Conservation (phyloP, 1,140 invertebrate genomes). For the Drosophila rufa region DNA sequence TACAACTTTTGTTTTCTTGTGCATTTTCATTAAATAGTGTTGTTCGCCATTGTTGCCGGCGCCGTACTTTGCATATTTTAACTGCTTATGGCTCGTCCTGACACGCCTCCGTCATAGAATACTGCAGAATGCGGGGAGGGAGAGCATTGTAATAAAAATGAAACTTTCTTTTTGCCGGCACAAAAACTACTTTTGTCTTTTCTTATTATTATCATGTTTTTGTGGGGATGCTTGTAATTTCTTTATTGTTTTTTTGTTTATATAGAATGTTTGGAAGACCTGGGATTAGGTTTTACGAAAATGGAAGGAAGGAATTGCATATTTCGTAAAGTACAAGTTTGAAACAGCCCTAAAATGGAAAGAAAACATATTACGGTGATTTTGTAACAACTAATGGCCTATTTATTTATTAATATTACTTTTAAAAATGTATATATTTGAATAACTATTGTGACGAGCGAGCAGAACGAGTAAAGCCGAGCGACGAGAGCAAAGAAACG, state of each 20-base stretch:
- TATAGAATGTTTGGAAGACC: not conserved
- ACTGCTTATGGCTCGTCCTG: constrained; percentile 51
- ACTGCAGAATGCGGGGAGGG: too few relatives aligned
- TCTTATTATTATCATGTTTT: constrained; percentile 56
- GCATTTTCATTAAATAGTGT: constrained; percentile 77
- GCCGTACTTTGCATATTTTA: constrained; percentile 75
- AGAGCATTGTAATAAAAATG: constrained; percentile 72
- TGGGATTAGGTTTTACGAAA: constrained; percentile 1
- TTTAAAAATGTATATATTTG: too few relatives aligned
- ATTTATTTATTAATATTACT: too few relatives aligned
- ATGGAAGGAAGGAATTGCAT: not conserved
- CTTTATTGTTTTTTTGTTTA: constrained; percentile 49
- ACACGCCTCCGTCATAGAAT: constrained; percentile 8
- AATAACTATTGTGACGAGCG: too few relatives aligned
- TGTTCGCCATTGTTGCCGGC: constrained; percentile 48
- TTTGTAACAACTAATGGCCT: too few relatives aligned
- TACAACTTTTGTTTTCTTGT: constrained; percentile 56
- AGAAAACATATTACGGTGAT: too few relatives aligned
- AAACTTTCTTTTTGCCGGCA: constrained; percentile 54
- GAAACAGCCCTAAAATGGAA: too few relatives aligned
- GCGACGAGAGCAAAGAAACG: too few relatives aligned
- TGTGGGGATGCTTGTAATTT: constrained; percentile 58
- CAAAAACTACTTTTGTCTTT: constrained; percentile 68
- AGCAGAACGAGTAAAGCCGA: too few relatives aligned
- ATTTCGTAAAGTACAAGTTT: not conserved